phyloP scores from a whole-genome alignment of 35 echinoderm and acorn worm genomes.

The Apostichopus japonicus region DNA sequence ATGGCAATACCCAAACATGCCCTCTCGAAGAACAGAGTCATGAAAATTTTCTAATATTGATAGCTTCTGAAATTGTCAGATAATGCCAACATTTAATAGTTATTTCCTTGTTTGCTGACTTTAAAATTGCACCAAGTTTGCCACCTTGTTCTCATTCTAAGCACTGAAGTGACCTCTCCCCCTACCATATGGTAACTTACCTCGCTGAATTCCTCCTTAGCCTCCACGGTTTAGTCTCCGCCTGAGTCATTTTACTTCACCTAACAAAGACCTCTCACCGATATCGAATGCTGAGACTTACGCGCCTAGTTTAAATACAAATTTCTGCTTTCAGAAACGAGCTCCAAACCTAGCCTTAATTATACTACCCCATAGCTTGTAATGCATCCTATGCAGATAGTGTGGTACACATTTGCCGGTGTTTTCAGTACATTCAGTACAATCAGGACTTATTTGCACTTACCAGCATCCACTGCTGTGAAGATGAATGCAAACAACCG shows the following conservation, averaged over 20 bases:
- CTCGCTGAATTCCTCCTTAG: not conserved
- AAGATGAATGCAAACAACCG: constrained; percentile 41
- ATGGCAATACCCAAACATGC: too few relatives aligned
- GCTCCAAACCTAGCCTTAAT: constrained; percentile 36
- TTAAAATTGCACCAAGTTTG: not conserved
- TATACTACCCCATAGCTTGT: constrained; percentile 9
- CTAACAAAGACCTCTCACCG: constrained; percentile 36
- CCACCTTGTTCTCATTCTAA: not conserved
- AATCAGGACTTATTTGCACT: constrained; percentile 42
- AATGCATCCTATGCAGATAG: not conserved
- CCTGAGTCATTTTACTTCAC: not conserved
- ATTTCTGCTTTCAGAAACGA: constrained; percentile 11
- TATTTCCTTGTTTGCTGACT: not conserved
- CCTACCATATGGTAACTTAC: constrained; percentile 54
- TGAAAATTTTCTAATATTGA: too few relatives aligned
- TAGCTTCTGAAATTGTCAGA: not conserved
- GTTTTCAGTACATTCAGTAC: constrained; percentile 18
- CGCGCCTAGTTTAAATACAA: constrained; percentile 61
- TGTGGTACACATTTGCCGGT: not conserved
- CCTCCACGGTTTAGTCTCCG: not conserved
- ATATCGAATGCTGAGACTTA: constrained; percentile 42
- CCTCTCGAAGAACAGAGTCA: too few relatives aligned
- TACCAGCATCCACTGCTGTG: constrained; percentile 49
- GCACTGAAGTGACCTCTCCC: constrained; percentile 1
- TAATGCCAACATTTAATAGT: not conserved